Evolutionary conservation across 37 sponge, comb jelly and placozoan species (phyloP).

Genomic region (Agelas oroides): DNA sequence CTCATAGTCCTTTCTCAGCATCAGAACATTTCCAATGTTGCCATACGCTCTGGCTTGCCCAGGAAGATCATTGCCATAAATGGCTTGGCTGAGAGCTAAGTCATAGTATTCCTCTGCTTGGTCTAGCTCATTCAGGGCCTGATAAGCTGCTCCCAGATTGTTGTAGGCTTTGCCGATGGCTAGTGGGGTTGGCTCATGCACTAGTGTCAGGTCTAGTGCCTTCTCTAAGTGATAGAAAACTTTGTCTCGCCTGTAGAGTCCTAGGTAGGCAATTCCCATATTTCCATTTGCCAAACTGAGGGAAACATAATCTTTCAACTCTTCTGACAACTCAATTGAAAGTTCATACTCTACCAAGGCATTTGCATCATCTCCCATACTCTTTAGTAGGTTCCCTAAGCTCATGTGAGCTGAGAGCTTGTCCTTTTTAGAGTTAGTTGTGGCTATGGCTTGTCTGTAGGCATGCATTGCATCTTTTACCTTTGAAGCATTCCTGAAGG

Average conservation of each 20-base stretch:
- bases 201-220: conserved; percentile 49
- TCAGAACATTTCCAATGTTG: conserved; percentile 79
- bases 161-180: conserved; percentile 67
- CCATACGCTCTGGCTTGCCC: conserved; percentile 78
- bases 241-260: conserved; percentile 51
- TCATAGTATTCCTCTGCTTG: conserved; percentile 71
- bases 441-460: conserved; percentile 31
- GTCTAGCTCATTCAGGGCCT: conserved; percentile 46
- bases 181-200: conserved; percentile 53
- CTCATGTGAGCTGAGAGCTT: conserved; percentile 35
- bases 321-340: conserved; percentile 34
- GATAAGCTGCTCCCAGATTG: conserved; percentile 79
- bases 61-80: conserved; percentile 62
- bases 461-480: conserved; percentile 28
- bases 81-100: conserved; percentile 63
- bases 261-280: conserved; percentile 77
- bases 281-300: conserved; percentile 85
- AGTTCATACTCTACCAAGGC: conserved; percentile 58
- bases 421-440: conserved; percentile 28
- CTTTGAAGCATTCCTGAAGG: conserved; percentile 26
- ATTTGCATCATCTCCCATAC: conserved; percentile 41
- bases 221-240: conserved; percentile 61
- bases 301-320: conserved; percentile 47
- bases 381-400: conserved; percentile 76
- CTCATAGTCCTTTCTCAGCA: conserved; percentile 43